Base-by-base conservation (phyloP, 2,113 vertebrate genomes). In the Periophthalmodon schlosseri region DNA sequence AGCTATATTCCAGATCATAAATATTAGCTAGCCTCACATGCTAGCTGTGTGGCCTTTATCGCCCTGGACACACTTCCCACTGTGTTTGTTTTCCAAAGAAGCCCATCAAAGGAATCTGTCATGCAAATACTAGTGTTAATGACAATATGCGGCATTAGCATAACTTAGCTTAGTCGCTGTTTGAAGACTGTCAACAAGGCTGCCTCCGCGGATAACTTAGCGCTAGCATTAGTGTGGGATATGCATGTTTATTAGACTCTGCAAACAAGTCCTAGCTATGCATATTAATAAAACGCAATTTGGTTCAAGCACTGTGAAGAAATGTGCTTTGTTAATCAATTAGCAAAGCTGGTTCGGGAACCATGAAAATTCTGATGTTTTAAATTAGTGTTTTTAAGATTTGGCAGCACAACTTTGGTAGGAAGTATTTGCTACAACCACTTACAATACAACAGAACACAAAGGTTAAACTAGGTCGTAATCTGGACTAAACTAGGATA, bases 51-150 rank as follows among this genome's bases (percentile, higher is more conserved):
- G 63, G 63, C 34, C 34, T 65, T n/a, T 65, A 36, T 39, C 34
- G 18, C 18, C 33, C 18, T 9, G 18, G 63, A 39, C 34, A 39
- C 63, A 39, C 34, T 36, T 65, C 63, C 34, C 20, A 15, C 63
- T 44, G 34, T 39, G 63, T 65, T 65, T 65, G 63, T 65, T 65
- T 65, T 65, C 18, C 63, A 65, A 65, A 36, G 63, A 39, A 64
- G 61, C 33, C 61, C 61, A 64, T 64, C 61, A 64, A 64, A 65
- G 63, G 63, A 65, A 65, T 65, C 33, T 65, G 63, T 65, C 63
- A 65, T 65, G 34, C 63, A 65, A 65, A 65, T 65, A 65, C 33
- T 10, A 65, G 33, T n/a, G 63, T 39, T 65, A 65, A 65, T 65
- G 33, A 65, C 63, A 65, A 65, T 65, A n/a, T 34, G 18, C 34